Base-by-base conservation (phyloP, 1,140 invertebrate genomes). In the Drosophila ambigua region DNA sequence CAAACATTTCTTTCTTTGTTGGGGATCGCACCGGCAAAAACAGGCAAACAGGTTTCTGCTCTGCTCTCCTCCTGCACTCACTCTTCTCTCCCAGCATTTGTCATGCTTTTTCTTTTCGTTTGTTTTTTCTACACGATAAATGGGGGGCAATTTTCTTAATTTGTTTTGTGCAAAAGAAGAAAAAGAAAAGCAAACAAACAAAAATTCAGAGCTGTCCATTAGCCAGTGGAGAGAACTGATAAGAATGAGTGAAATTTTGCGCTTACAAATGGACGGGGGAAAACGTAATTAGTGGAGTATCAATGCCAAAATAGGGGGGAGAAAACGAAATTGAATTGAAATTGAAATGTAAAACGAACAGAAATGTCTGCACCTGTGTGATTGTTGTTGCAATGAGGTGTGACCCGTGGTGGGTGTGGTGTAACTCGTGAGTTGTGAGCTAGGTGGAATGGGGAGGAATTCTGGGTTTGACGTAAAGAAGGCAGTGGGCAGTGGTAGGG, bases 31-130 rank as follows among this genome's bases (percentile, higher is more conserved):
- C 64, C 64, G 67, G 64, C 64, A 69, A 68, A 68, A 39, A 57
- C 35, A 28, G 51, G 24, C 54, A 74, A 84, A 84, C 81, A 69
- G 81, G 81, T 84, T 85, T 85, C 46, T 46, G 41, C 50, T 44
- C 9, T 35, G 28, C 31, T 11, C 31, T 45, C 41, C 41, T 26
- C 39, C 39, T 44, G 28, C 28, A 28, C 54, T 28, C 44, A 49
- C 50, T 57, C 63, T 57, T 52, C 63, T 71, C 20, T 20, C 1
- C 20, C 20, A 20, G 77, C 77, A 87, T 84, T 84, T 81, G 81
- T 84, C 75, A 84, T 84, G 81, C 68, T 84, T 85, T 84, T 82
- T 82, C 57, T 64, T 79, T 61, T 52, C 45, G 43, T 72, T 54
- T 52, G 39, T 59, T 46, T 62, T 66, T 66, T 66, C 48, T 63